These are phyloP conservation scores for Poecilia picta DNA, from an alignment of 2,797 vertebrate genomes.

Conservation along the genomic window DNA sequence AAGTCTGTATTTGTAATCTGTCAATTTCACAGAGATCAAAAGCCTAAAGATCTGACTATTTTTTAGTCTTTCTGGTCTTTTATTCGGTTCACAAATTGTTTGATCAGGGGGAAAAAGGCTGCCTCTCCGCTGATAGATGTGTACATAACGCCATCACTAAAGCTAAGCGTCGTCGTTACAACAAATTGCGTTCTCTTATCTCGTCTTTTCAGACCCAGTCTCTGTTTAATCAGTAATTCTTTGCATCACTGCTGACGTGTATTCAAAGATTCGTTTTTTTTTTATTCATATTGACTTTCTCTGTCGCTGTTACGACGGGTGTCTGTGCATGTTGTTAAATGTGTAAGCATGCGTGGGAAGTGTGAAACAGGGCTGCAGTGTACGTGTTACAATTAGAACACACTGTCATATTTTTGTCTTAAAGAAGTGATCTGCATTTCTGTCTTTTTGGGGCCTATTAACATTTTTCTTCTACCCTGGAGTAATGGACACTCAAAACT, in stretches of 20 bases:
- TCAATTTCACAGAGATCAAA: slow-evolving; percentile 26
- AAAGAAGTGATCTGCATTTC: slow-evolving; percentile 2
- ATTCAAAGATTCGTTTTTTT: slow-evolving; percentile 44
- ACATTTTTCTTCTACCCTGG: slow-evolving; percentile 13
- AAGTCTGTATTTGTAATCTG: slow-evolving; percentile 9
- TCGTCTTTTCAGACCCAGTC: slow-evolving; percentile 51
- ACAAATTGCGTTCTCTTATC: slow-evolving; percentile 60
- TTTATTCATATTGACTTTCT: slow-evolving; percentile 29
- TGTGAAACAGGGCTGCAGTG: slow-evolving; percentile 21
- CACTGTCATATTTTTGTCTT: slow-evolving; percentile 29
- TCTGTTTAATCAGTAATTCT: slow-evolving; percentile 56
- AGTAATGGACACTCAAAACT: slow-evolving; percentile 48
- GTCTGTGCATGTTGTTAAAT: slow-evolving; percentile 15
- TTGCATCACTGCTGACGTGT: slow-evolving; percentile 37
- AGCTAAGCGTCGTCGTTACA: slow-evolving; percentile 61
- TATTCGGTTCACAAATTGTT: slow-evolving; percentile 39
- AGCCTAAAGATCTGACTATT: slow-evolving; percentile 19
- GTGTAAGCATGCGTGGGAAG: background rate
- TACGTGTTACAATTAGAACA: slow-evolving; percentile 31
- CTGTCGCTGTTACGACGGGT: slow-evolving; percentile 11
- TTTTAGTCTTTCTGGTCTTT: slow-evolving; percentile 17
- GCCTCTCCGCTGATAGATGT: slow-evolving; percentile 27
- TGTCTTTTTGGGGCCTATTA: background rate
- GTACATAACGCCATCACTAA: slow-evolving; percentile 29
- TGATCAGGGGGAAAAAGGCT: slow-evolving; percentile 38